A percentile compares a stretch with the other conserved stretches of the same genome.
Conservation (phyloP, 2,797 vertebrate species). For the Dermochelys coriacea region DNA sequence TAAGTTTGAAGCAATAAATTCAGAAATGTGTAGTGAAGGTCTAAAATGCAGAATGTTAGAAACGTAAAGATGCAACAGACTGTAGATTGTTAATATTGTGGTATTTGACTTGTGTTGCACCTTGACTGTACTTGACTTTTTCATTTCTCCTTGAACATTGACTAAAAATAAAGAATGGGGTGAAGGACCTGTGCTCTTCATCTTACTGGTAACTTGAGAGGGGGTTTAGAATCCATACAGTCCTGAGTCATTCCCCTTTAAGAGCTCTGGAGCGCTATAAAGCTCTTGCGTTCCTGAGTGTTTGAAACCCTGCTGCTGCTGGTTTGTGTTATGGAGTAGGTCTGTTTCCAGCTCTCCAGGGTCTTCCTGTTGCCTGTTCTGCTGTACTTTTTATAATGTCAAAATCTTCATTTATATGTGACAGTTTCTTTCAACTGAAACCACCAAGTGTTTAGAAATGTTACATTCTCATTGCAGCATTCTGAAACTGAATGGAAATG, state of each 20-base stretch:
- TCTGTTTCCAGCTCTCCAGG: background rate
- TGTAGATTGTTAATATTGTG: background rate
- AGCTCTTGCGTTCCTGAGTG: background rate
- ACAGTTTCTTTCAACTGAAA: background rate
- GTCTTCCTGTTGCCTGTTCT: background rate
- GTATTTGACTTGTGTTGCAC: background rate
- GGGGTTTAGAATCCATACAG: background rate
- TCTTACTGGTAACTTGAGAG: background rate
- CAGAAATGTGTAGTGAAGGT: background rate
- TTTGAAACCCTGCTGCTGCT: conserved; percentile 2
- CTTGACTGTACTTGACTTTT: background rate
- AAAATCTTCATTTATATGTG: background rate
- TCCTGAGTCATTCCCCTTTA: background rate
- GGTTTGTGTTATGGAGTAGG: background rate
- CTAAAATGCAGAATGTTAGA: background rate
- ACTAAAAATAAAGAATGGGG: background rate
- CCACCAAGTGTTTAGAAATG: background rate
- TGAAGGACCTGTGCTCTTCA: background rate
- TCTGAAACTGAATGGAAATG: background rate
- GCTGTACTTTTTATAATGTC: background rate
- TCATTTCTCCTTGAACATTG: background rate
- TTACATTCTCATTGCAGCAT: background rate
- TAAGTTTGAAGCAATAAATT: background rate
- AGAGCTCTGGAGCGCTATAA: background rate
- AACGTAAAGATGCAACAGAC: background rate